Percentiles rank a stretch among this genome's conserved stretches.
phyloP scores from a whole-genome alignment of 2,797 vertebrate genomes.

The Sebastes iracundus region DNA sequence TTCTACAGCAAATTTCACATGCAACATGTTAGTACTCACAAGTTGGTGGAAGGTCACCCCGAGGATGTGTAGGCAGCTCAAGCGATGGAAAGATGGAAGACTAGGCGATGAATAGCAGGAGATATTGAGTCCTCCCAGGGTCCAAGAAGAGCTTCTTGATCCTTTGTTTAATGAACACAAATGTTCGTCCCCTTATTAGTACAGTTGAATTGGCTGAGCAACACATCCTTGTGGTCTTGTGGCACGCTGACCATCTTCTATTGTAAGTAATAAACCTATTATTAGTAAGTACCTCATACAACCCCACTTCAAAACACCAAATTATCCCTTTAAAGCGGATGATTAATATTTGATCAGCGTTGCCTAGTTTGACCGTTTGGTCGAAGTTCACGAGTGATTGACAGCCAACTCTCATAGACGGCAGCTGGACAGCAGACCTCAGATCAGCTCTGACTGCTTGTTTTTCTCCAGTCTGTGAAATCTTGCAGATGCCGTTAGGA shows the following conservation, averaged over 20 bases:
- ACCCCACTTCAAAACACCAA: too few species aligned
- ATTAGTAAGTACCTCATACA: rapidly evolving
- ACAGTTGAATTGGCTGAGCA: neutral
- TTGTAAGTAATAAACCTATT: too few species aligned
- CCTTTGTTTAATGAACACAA: neutral
- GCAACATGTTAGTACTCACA: constrained; percentile 13
- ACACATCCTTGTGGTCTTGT: neutral
- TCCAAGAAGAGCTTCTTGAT: neutral
- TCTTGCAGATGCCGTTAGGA: too few species aligned
- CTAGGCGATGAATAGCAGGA: neutral
- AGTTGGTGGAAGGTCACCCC: neutral
- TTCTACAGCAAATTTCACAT: neutral
- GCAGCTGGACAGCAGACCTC: too few species aligned
- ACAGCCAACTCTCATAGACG: too few species aligned
- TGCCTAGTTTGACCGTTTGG: too few species aligned
- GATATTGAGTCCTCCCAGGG: neutral
- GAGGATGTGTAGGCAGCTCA: neutral
- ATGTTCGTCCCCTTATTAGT: neutral
- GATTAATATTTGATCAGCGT: too few species aligned
- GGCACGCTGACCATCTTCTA: too few species aligned
- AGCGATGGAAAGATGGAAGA: neutral
- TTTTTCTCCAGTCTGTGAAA: too few species aligned
- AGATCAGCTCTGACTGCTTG: too few species aligned
- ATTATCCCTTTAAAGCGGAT: too few species aligned
- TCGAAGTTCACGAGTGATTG: too few species aligned